Evolutionary conservation across 2,888 invertebrate species (phyloP).

Genomic region (Julus scanicus): DNA sequence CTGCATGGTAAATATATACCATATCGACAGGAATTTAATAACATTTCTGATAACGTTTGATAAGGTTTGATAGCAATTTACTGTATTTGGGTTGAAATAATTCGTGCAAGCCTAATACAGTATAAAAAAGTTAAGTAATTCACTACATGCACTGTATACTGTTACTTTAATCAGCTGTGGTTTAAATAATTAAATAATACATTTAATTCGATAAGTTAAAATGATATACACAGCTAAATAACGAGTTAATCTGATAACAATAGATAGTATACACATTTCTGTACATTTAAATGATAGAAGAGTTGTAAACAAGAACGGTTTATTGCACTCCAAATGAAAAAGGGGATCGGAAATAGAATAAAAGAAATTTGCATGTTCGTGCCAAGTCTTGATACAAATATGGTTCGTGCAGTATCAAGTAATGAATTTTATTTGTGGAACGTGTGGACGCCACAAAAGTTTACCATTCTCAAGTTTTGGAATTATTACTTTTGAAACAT

Average conservation of each 20-base stretch:
- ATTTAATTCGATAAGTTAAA: not conserved
- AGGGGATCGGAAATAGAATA: not conserved
- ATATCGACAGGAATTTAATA: too few relatives aligned
- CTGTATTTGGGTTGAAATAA: too few relatives aligned
- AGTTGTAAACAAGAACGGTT: not conserved
- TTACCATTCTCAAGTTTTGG: not conserved
- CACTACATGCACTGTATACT: too few relatives aligned
- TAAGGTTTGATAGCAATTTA: too few relatives aligned
- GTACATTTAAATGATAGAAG: not conserved
- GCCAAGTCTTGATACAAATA: not conserved
- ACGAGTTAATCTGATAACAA: not conserved
- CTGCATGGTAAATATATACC: too few relatives aligned
- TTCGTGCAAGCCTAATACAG: too few relatives aligned
- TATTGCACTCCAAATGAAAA: not conserved
- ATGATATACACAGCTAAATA: not conserved
- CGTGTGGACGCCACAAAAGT: not conserved
- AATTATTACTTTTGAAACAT: not conserved
- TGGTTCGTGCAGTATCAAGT: not conserved
- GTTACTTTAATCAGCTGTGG: too few relatives aligned
- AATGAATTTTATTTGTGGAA: not conserved
- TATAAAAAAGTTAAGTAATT: too few relatives aligned
- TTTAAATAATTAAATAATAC: not conserved
- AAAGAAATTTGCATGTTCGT: conserved; percentile 12
- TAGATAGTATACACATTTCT: not conserved
- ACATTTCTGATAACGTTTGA: too few relatives aligned